These are phyloP conservation scores for Charina bottae DNA, from an alignment of 2,113 vertebrate species.

Conservation along the genomic window DNA sequence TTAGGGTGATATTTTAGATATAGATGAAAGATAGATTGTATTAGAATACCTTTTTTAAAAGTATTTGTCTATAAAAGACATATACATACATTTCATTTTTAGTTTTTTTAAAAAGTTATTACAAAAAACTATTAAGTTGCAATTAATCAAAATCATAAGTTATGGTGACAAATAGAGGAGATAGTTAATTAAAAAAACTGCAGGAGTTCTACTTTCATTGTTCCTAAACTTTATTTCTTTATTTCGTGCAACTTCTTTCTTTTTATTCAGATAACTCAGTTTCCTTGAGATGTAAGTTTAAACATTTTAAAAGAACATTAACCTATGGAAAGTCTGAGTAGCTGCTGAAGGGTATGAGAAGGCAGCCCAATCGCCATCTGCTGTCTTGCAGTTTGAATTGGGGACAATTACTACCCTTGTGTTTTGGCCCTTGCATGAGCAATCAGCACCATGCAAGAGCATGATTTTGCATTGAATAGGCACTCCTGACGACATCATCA, in stretches of 20 bases:
- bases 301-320: too few species aligned
- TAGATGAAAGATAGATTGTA: neutral
- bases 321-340: neutral
- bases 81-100: neutral
- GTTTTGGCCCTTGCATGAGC: neutral
- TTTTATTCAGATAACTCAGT: neutral
- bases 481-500: neutral
- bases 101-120: neutral
- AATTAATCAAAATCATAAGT: conserved; percentile 13
- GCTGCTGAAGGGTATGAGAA: too few species aligned
- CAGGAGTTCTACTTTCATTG: neutral
- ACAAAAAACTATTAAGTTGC: conserved; percentile 1
- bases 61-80: neutral
- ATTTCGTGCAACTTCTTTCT: neutral
- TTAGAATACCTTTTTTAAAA: neutral
- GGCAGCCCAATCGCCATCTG: fast-evolving
- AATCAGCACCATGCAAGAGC: neutral
- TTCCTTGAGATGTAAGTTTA: neutral
- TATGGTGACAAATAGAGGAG: neutral
- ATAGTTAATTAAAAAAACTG: conserved; percentile 20
- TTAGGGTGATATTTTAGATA: neutral
- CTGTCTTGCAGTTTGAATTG: neutral
- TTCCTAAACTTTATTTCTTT: conserved; percentile 2
- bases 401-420: neutral
- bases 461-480: neutral